These are phyloP conservation scores for Sorex fumeus DNA, from an alignment of 2,113 vertebrate species.

Conservation along the genomic window DNA sequence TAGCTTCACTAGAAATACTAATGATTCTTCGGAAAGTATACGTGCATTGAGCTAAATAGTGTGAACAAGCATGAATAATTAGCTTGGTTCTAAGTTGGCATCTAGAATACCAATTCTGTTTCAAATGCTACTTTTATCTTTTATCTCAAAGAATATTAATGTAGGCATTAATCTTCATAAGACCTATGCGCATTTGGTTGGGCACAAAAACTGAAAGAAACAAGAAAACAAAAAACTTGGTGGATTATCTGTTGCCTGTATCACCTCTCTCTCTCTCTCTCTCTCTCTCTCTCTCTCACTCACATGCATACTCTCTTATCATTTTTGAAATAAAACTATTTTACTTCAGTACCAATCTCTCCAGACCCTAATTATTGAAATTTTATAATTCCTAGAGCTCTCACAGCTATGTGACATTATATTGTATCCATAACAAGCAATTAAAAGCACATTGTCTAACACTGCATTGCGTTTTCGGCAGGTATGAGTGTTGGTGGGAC, in stretches of 20 bases:
- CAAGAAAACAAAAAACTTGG: background rate
- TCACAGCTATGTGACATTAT: no score
- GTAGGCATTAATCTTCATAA: constrained; percentile 21
- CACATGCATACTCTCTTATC: no score
- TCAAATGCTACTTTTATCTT: constrained; percentile 49
- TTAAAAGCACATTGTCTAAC: no score
- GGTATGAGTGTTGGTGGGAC: no score
- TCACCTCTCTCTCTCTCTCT: no score
- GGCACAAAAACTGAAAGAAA: background rate
- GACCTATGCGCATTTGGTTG: background rate
- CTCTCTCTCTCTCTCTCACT: no score
- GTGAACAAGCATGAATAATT: background rate
- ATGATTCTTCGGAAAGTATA: constrained; percentile 59
- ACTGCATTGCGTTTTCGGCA: no score
- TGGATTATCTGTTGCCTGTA: background rate
- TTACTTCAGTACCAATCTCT: no score
- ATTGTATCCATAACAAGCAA: no score
- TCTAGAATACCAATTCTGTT: constrained; percentile 35
- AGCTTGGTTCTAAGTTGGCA: constrained; percentile 14
- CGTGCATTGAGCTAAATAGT: background rate
- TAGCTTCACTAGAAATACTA: constrained; percentile 50
- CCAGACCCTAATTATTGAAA: no score
- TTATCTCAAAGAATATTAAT: constrained; percentile 7
- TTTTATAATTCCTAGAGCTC: no score
- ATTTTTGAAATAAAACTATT: no score